These are phyloP conservation scores for Spinibarbus caldwelli DNA, from an alignment of 2,797 vertebrate species.

Conservation along the genomic window DNA sequence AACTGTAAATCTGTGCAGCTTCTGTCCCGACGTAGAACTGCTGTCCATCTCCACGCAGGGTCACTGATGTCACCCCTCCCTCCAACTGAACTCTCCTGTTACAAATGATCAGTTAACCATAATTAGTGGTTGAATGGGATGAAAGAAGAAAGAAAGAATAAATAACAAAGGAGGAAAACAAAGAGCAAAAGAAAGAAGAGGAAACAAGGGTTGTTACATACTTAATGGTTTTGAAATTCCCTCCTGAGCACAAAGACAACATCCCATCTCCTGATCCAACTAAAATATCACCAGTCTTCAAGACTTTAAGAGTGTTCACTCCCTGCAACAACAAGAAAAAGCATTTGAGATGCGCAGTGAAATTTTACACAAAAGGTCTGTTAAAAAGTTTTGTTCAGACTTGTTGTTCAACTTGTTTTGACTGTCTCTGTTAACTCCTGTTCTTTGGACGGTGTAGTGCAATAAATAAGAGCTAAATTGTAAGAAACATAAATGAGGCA, in stretches of 20 bases:
- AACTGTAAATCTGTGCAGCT: constrained; percentile 81
- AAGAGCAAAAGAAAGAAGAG: background rate
- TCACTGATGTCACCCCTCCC: constrained; percentile 85
- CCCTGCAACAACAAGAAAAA: constrained; percentile 80
- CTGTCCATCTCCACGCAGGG: constrained; percentile 79
- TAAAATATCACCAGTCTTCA: constrained; percentile 83
- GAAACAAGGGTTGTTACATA: constrained; percentile 67
- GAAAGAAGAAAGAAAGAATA: background rate
- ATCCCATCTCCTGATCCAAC: constrained; percentile 86
- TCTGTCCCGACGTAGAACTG: constrained; percentile 87
- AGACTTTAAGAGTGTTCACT: constrained; percentile 77
- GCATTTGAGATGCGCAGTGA: background rate
- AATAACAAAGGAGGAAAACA: background rate
- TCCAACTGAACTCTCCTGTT: constrained; percentile 83
- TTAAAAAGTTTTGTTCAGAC: background rate
- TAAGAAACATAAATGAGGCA: background rate
- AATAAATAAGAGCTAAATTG: background rate
- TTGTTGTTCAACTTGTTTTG: background rate
- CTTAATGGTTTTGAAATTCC: constrained; percentile 84
- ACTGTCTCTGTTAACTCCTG: background rate
- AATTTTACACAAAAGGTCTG: background rate
- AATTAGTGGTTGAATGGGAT: background rate
- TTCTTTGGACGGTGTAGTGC: background rate
- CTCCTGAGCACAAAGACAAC: constrained; percentile 80
- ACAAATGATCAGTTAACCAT: background rate